Evolutionary conservation across 2,797 vertebrate genomes (phyloP).

Genomic region (Epinephelus coioides): DNA sequence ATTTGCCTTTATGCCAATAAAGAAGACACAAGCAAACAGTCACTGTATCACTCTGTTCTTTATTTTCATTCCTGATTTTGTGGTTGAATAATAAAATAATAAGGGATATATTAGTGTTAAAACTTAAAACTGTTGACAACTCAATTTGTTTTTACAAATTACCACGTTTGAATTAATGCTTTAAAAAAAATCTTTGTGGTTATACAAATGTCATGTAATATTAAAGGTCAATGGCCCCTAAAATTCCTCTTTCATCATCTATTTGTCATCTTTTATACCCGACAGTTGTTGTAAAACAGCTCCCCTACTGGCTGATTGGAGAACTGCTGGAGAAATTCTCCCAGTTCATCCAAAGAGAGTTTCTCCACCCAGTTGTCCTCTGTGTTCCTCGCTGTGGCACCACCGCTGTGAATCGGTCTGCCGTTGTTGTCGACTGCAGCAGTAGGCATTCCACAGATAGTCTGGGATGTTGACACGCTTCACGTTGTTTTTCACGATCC

Average conservation of each 20-base stretch:
- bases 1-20: not conserved
- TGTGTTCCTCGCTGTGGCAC: constrained; percentile 80
- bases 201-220: not conserved
- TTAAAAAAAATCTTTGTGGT: not conserved
- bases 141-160: not conserved
- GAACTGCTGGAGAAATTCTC: constrained; percentile 79
- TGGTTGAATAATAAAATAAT: not conserved
- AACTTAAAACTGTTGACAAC: not conserved
- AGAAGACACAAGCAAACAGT: constrained; percentile 10
- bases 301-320: constrained; percentile 72
- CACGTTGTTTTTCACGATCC: constrained; percentile 84
- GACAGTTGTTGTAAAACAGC: constrained; percentile 82
- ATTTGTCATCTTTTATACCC: constrained; percentile 12
- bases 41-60: not conserved
- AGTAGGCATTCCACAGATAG: constrained; percentile 86
- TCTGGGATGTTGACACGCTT: constrained; percentile 85
- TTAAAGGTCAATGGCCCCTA: not conserved
- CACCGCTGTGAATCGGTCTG: constrained; percentile 74
- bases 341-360: constrained; percentile 70
- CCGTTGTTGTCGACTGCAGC: constrained; percentile 82
- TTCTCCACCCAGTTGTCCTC: constrained; percentile 77
- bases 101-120: not conserved
- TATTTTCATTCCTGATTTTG: not conserved
- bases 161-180: not conserved
- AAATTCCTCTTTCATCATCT: not conserved